A percentile compares a stretch with the other conserved stretches of the same genome.
These are phyloP conservation scores for Popillia japonica DNA, from an alignment of 1,140 invertebrate species.

Conservation along the genomic window DNA sequence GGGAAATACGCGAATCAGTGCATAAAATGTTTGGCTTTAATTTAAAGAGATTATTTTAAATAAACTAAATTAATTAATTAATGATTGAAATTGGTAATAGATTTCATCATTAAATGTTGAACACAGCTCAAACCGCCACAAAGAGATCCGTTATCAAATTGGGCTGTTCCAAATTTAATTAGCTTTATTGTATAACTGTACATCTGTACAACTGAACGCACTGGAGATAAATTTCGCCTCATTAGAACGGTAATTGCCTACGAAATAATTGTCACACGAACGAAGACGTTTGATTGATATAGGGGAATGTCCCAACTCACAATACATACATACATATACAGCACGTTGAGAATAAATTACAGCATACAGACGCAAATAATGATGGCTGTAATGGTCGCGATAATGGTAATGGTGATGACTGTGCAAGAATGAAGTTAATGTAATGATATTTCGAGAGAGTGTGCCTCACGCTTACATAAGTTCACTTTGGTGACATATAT, in stretches of 20 bases:
- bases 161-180: background rate
- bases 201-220: background rate
- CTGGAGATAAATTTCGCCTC: background rate
- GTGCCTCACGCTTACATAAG: background rate
- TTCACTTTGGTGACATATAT: background rate
- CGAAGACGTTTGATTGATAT: background rate
- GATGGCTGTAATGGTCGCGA: background rate
- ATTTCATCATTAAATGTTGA: too few species aligned
- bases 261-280: slow-evolving; percentile 6
- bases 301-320: background rate
- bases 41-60: background rate
- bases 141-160: background rate
- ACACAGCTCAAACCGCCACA: background rate
- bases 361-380: background rate
- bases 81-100: too few species aligned
- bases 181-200: background rate
- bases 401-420: slow-evolving; percentile 5
- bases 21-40: background rate
- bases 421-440: slow-evolving; percentile 10
- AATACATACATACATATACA: background rate
- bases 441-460: background rate
- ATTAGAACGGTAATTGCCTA: background rate
- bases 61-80: too few species aligned
- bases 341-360: background rate
- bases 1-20: background rate